Percentiles rank a stretch among this genome's conserved stretches.
phyloP scores from a whole-genome alignment of 2,888 invertebrate genomes.

The Congeria kusceri region DNA sequence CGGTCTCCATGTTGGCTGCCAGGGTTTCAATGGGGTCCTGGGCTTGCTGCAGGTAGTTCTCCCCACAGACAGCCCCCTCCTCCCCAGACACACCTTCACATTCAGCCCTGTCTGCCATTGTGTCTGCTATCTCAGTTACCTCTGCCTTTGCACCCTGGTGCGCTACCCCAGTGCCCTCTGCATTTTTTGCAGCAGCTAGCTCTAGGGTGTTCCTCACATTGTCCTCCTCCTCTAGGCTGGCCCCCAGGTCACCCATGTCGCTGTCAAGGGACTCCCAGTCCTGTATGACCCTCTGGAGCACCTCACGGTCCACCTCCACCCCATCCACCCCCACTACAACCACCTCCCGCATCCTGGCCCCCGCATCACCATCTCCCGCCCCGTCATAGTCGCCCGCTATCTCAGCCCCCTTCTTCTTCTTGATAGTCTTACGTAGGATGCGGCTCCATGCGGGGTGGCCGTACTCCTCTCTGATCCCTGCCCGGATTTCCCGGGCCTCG shows the following conservation, averaged over 20 bases:
- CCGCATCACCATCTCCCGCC: neutral
- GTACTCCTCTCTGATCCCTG: conserved; percentile 56
- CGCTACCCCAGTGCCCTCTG: neutral
- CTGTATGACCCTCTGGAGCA: conserved; percentile 48
- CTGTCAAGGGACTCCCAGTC: conserved; percentile 56
- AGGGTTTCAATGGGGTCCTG: too few species aligned
- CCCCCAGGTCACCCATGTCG: conserved; percentile 47
- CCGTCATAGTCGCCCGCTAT: neutral
- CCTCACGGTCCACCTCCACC: conserved; percentile 36
- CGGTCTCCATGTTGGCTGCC: too few species aligned
- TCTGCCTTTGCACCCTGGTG: neutral
- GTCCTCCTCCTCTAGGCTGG: conserved; percentile 49
- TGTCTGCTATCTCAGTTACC: neutral
- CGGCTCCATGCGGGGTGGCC: conserved; percentile 56
- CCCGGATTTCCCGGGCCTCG: conserved; percentile 47
- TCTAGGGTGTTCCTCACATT: conserved; percentile 51
- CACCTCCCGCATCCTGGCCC: conserved; percentile 1
- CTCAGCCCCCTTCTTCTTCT: neutral
- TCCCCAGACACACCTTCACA: too few species aligned
- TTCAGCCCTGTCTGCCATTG: neutral
- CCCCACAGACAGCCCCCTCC: too few species aligned
- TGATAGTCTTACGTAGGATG: conserved; percentile 8
- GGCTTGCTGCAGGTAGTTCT: too few species aligned
- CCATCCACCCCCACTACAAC: conserved; percentile 53
- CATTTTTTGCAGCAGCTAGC: too few species aligned